These are phyloP conservation scores for Mesoligia furuncula DNA, from an alignment of 2,888 invertebrate genomes.

Conservation along the genomic window DNA sequence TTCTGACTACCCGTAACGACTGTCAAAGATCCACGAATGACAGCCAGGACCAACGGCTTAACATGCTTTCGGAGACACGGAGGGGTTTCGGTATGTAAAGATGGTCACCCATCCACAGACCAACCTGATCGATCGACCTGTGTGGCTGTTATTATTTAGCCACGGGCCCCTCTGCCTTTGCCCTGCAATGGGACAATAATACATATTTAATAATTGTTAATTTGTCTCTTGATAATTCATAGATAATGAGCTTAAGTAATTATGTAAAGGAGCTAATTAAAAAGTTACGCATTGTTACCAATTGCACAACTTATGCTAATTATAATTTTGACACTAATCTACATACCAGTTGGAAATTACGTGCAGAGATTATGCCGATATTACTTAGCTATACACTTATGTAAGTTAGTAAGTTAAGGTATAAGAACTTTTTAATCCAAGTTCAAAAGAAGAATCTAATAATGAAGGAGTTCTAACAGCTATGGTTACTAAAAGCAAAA, in stretches of 20 bases:
- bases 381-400: too few species aligned
- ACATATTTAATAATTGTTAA: too few species aligned
- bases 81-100: too few species aligned
- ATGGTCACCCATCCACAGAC: too few species aligned
- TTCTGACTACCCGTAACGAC: too few species aligned
- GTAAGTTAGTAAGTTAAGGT: not conserved
- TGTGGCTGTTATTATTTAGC: too few species aligned
- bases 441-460: not conserved
- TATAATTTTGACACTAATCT: slow-evolving; percentile 35
- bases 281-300: slow-evolving; percentile 5
- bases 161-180: rapidly evolving
- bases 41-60: too few species aligned
- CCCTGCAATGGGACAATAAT: too few species aligned
- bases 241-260: not conserved
- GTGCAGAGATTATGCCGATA: slow-evolving; percentile 1
- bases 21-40: too few species aligned
- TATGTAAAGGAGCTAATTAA: slow-evolving; percentile 24
- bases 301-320: slow-evolving; percentile 11
- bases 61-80: too few species aligned
- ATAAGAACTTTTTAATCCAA: not conserved
- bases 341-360: slow-evolving; percentile 8
- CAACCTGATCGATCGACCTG: too few species aligned
- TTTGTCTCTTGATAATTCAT: not conserved
- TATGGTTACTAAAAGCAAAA: not conserved
- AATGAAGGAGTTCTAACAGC: not conserved